These are phyloP conservation scores for Sinocyclocheilus maitianheensis DNA, from an alignment of 2,113 vertebrate genomes.

Conservation along the genomic window DNA sequence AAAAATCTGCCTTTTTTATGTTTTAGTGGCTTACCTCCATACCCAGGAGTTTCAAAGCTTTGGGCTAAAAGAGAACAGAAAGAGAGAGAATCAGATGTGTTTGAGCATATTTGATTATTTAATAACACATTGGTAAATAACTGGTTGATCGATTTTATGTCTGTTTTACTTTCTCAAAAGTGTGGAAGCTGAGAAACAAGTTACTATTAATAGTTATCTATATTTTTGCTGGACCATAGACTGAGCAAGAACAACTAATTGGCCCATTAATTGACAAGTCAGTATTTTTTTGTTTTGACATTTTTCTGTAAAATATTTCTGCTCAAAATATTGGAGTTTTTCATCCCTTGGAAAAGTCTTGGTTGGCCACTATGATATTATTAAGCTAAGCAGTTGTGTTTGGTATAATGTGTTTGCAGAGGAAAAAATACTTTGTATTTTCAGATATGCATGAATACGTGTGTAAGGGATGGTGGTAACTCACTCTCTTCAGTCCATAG, in stretches of 20 bases:
- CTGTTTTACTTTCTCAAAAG: no score
- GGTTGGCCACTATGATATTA: not conserved
- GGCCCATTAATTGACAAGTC: not conserved
- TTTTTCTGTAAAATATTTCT: not conserved
- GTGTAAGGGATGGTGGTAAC: not conserved
- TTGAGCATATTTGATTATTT: not conserved
- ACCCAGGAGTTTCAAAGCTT: conserved; percentile 94
- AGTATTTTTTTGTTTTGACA: not conserved
- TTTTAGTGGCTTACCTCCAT: conserved; percentile 85
- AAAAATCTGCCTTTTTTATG: not conserved
- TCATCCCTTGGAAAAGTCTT: not conserved
- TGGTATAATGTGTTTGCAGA: not conserved
- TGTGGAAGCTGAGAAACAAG: no score
- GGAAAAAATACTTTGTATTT: not conserved
- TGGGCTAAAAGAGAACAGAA: conserved; percentile 79
- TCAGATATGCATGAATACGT: not conserved
- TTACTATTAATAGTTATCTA: not conserved
- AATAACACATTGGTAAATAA: not conserved
- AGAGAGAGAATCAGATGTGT: conserved; percentile 22
- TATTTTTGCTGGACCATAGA: not conserved
- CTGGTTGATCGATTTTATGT: no score
- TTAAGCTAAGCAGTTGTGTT: not conserved
- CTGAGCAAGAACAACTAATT: not conserved
- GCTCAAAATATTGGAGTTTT: not conserved
- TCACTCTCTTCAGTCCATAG: conserved; percentile 96